phyloP scores from a whole-genome alignment of 2,888 invertebrate genomes.

The Panopea generosa region DNA sequence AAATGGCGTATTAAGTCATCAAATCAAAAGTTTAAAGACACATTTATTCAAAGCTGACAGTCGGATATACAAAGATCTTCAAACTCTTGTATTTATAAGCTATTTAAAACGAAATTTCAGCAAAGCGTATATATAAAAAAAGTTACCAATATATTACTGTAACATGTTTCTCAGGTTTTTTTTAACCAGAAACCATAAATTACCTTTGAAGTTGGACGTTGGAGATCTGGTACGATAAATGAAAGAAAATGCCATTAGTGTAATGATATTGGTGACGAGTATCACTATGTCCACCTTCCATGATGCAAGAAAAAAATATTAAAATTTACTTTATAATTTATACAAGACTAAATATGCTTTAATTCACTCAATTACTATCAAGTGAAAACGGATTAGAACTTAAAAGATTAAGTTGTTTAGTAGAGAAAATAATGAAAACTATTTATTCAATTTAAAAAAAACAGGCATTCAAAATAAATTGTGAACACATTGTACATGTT shows the following conservation, averaged over 20 bases:
- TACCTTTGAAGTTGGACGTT: background rate
- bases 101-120: background rate
- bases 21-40: background rate
- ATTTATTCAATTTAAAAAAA: too few relatives aligned
- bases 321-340: background rate
- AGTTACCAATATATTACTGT: too few relatives aligned
- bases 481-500: too few relatives aligned
- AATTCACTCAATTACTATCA: too few relatives aligned
- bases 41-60: background rate
- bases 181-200: background rate
- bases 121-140: too few relatives aligned
- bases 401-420: too few relatives aligned
- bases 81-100: background rate
- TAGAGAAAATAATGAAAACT: too few relatives aligned
- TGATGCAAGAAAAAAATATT: background rate
- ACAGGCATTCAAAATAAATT: too few relatives aligned
- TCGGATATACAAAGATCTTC: background rate
- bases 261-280: background rate
- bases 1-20: background rate
- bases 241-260: background rate
- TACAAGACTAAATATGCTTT: background rate
- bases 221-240: background rate
- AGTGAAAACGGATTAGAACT: too few relatives aligned
- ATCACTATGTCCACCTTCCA: background rate
- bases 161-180: too few relatives aligned